These are phyloP conservation scores for Lutraria lutraria DNA, from an alignment of 2,888 invertebrate genomes.

Conservation along the genomic window DNA sequence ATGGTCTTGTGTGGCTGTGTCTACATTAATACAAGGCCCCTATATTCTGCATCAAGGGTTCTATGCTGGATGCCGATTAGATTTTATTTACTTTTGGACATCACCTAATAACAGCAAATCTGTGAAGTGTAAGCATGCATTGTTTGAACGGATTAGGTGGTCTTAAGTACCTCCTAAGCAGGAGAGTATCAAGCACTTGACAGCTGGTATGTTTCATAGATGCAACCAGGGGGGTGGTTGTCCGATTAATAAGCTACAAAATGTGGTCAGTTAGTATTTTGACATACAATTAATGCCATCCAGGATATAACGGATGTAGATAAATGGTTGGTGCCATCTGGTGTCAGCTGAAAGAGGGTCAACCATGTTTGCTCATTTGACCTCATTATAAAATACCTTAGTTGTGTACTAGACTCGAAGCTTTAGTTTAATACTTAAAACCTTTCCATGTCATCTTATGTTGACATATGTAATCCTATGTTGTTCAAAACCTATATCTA, in stretches of 20 bases:
- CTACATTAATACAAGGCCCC: background rate
- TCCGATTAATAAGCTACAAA: constrained; percentile 32
- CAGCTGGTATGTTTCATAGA: constrained; percentile 45
- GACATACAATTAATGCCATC: constrained; percentile 41
- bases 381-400: background rate
- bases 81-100: constrained; percentile 15
- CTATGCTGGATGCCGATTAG: constrained; percentile 18
- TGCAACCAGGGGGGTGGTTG: constrained; percentile 30
- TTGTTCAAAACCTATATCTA: background rate
- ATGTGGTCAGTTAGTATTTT: constrained; percentile 39
- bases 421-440: constrained; percentile 20
- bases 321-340: constrained; percentile 24
- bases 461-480: background rate
- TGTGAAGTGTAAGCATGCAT: constrained; percentile 15
- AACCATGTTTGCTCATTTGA: background rate
- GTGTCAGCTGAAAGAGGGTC: background rate
- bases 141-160: constrained; percentile 18
- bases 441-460: constrained; percentile 7
- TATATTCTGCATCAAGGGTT: background rate
- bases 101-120: constrained; percentile 17
- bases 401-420: background rate
- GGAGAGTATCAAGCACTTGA: constrained; percentile 15
- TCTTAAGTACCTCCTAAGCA: constrained; percentile 27
- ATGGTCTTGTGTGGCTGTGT: background rate
- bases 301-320: constrained; percentile 12